Percentiles rank a stretch among this genome's conserved stretches.
These are phyloP conservation scores for Plutomurus gul DNA, from an alignment of 1,140 invertebrate species.

Conservation along the genomic window DNA sequence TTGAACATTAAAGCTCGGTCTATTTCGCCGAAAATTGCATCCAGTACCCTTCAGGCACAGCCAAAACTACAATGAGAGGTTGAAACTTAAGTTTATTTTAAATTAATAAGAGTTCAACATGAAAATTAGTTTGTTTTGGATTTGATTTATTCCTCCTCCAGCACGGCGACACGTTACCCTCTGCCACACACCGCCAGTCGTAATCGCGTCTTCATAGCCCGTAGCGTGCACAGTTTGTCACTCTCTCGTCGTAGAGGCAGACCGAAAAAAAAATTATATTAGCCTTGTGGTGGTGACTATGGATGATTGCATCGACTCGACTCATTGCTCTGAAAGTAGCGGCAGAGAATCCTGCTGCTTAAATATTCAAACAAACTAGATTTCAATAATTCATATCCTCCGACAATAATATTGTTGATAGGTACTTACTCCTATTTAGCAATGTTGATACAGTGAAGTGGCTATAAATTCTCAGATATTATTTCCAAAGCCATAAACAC, in stretches of 20 bases:
- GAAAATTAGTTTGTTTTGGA: not conserved
- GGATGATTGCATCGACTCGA: no score
- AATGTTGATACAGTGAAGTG: no score
- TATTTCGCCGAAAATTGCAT: no score
- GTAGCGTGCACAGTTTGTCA: no score
- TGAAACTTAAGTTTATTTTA: no score
- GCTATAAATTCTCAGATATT: no score
- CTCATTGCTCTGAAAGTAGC: not conserved
- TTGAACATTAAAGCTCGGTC: no score
- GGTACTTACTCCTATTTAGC: no score
- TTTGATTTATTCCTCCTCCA: constrained; percentile 13
- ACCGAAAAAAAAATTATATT: not conserved
- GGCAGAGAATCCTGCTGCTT: not conserved
- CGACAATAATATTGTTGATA: not conserved
- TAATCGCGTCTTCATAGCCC: not conserved
- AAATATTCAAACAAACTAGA: not conserved
- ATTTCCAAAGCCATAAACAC: no score
- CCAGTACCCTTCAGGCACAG: no score
- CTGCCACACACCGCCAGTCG: not conserved
- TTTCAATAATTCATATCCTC: not conserved
- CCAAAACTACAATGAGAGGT: no score
- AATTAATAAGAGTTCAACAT: not conserved
- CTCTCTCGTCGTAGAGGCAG: not conserved
- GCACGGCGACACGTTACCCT: not conserved
- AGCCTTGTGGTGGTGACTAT: not conserved